These are phyloP conservation scores for Squalus acanthias DNA, from an alignment of 2,797 vertebrate genomes.

Conservation along the genomic window DNA sequence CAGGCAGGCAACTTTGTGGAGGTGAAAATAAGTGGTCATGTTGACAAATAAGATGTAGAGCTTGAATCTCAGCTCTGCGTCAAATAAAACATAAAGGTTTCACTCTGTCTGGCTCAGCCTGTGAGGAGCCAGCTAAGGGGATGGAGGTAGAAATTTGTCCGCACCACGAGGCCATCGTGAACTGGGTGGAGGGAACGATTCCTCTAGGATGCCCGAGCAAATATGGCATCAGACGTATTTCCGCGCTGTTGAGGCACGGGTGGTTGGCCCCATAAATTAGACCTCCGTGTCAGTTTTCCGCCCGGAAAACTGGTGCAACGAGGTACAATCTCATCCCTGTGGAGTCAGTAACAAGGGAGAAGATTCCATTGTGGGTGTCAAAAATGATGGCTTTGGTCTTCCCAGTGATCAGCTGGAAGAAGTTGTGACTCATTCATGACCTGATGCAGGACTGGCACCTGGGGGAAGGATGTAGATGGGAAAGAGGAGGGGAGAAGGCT, in stretches of 20 bases:
- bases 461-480: neutral
- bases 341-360: neutral
- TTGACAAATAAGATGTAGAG: neutral
- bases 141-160: neutral
- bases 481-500: neutral
- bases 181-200: neutral
- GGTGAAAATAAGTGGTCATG: neutral
- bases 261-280: neutral
- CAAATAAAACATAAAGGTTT: neutral
- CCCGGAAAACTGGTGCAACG: neutral
- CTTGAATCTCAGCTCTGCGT: neutral
- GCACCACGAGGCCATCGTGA: neutral
- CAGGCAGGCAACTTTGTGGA: neutral
- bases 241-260: neutral
- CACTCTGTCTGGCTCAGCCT: neutral
- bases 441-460: neutral
- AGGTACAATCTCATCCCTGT: neutral
- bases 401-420: neutral
- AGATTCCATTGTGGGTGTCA: neutral
- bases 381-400: neutral
- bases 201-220: neutral
- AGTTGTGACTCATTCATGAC: neutral
- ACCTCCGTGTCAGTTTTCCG: neutral
- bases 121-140: too few species aligned
- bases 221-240: neutral